phyloP scores from a whole-genome alignment of 2,797 vertebrate species.

The Spheniscus humboldti region DNA sequence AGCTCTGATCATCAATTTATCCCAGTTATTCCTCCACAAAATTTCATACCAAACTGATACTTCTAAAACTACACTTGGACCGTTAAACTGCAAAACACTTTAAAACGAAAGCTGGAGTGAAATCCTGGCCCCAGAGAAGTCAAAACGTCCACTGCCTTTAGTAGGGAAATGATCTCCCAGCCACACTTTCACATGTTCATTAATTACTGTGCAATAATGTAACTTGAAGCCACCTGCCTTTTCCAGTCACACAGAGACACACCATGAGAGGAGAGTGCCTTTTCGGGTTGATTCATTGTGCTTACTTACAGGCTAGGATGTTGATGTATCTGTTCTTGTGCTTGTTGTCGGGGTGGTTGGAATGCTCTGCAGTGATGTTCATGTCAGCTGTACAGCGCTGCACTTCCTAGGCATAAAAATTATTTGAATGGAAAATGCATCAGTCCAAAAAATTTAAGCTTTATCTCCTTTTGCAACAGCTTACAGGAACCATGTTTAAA shows the following conservation, averaged over 20 bases:
- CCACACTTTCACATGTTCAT: neutral
- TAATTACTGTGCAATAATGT: neutral
- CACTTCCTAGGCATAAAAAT: constrained; percentile 83
- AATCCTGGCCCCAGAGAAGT: neutral
- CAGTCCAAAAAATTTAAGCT: neutral
- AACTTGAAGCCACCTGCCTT: neutral
- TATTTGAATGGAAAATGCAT: neutral
- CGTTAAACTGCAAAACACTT: neutral
- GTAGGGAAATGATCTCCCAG: neutral
- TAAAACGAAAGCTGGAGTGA: neutral
- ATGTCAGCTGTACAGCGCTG: constrained; percentile 92
- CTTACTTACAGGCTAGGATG: constrained; percentile 94
- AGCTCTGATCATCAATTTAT: neutral
- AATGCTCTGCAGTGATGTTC: constrained; percentile 98
- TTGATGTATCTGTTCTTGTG: constrained; percentile 99
- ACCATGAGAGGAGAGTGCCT: neutral
- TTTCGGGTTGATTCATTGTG: neutral
- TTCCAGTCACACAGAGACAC: neutral
- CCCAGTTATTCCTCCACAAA: neutral
- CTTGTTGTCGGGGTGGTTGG: constrained; percentile 99
- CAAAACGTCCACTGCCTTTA: neutral
- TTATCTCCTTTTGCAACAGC: neutral
- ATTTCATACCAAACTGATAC: neutral
- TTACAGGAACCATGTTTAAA: neutral
- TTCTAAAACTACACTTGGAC: neutral